phyloP scores from a whole-genome alignment of 2,888 invertebrate genomes.

The Leucozona laternaria region DNA sequence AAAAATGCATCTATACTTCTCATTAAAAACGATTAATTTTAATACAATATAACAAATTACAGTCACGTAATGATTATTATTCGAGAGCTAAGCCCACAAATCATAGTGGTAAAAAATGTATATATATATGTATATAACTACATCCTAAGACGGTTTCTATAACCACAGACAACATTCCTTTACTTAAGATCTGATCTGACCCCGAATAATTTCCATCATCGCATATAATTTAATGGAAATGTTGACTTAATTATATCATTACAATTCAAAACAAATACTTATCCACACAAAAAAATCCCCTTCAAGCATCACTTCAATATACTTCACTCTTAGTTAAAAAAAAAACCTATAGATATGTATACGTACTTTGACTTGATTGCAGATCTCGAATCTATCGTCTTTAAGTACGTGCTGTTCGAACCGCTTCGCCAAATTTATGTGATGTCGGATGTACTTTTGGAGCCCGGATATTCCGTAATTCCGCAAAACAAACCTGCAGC shows the following conservation, averaged over 20 bases:
- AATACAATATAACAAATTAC: neutral
- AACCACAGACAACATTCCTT: constrained; percentile 26
- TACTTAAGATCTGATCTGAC: neutral
- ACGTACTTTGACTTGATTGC: constrained; percentile 94
- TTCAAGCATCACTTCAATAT: neutral
- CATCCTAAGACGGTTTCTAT: neutral
- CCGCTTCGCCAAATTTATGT: constrained; percentile 94
- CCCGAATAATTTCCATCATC: constrained; percentile 6
- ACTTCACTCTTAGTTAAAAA: neutral
- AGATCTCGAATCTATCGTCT: constrained; percentile 95
- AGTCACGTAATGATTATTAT: neutral
- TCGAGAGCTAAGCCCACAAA: neutral
- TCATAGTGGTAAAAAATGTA: too few relatives aligned
- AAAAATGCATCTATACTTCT: neutral
- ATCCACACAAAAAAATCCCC: neutral
- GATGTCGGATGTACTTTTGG: constrained; percentile 96
- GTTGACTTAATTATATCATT: constrained; percentile 12
- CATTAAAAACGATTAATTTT: neutral
- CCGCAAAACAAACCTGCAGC: constrained; percentile 91
- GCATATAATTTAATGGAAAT: neutral
- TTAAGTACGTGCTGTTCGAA: constrained; percentile 92
- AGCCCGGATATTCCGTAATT: constrained; percentile 97
- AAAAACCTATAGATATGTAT: neutral
- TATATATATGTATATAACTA: too few relatives aligned
- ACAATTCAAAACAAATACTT: neutral